These are phyloP conservation scores for Hippopotamus amphibius DNA, from an alignment of 2,113 vertebrate genomes.

Conservation along the genomic window DNA sequence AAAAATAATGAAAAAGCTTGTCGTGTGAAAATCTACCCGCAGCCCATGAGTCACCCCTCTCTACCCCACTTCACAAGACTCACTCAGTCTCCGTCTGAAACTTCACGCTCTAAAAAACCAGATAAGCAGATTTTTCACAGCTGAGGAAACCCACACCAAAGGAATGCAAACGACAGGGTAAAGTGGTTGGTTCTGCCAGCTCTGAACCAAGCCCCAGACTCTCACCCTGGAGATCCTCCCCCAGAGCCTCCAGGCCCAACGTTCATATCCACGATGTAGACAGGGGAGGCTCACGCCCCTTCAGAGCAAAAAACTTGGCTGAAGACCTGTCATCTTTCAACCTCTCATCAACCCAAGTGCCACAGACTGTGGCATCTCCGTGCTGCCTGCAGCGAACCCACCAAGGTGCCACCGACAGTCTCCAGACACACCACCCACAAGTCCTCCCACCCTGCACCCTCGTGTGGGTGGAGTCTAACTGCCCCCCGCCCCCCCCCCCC, in stretches of 20 bases:
- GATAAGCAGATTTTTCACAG: neutral
- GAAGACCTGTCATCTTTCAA: neutral
- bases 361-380: fast-evolving
- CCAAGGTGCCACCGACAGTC: fast-evolving
- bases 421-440: neutral
- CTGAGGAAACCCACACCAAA: neutral
- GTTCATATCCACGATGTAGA: fast-evolving
- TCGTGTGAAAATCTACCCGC: neutral
- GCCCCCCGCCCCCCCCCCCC: fast-evolving
- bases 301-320: neutral
- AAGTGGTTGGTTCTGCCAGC: neutral
- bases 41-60: neutral
- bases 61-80: neutral
- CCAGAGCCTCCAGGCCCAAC: fast-evolving
- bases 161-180: neutral
- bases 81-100: neutral
- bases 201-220: neutral
- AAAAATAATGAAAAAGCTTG: neutral
- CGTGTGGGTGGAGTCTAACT: neutral
- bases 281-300: neutral
- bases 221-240: neutral
- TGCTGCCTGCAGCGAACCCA: neutral
- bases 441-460: neutral
- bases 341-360: neutral
- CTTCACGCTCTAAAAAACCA: fast-evolving